Evolutionary conservation across 2,113 vertebrate genomes (phyloP).

Genomic region (Oxygymnocypris stewartii): DNA sequence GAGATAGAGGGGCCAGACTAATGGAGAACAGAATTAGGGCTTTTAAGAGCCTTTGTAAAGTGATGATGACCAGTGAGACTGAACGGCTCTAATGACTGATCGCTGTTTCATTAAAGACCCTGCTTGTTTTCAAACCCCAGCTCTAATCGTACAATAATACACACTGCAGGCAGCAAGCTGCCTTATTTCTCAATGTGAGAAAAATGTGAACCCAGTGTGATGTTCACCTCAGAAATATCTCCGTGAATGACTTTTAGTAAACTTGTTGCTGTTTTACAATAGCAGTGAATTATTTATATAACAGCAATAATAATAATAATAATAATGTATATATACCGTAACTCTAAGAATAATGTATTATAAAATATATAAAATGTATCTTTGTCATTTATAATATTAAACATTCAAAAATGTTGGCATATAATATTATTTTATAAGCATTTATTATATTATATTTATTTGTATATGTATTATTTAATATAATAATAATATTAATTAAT

Average conservation of each 20-base stretch:
- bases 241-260: background rate
- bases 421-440: no score
- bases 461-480: no score
- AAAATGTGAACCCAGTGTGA: conserved; percentile 54
- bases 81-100: conserved; percentile 68
- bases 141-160: conserved; percentile 72
- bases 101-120: conserved; percentile 49
- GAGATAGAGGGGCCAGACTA: conserved; percentile 54
- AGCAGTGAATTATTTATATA: background rate
- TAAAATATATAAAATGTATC: background rate
- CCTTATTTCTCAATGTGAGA: conserved; percentile 60
- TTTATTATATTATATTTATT: no score
- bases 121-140: conserved; percentile 43
- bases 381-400: no score
- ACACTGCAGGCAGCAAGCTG: conserved; percentile 60
- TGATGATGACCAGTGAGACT: conserved; percentile 69
- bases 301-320: no score
- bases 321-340: no score
- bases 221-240: conserved; percentile 27
- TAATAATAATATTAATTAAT: no score
- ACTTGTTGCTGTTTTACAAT: background rate
- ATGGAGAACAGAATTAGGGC: conserved; percentile 68
- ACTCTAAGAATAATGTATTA: no score
- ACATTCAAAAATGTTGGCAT: no score
- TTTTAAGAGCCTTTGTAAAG: conserved; percentile 58